Conservation (phyloP, 1,140 invertebrate genomes). For the Drosophila ohnishii region DNA sequence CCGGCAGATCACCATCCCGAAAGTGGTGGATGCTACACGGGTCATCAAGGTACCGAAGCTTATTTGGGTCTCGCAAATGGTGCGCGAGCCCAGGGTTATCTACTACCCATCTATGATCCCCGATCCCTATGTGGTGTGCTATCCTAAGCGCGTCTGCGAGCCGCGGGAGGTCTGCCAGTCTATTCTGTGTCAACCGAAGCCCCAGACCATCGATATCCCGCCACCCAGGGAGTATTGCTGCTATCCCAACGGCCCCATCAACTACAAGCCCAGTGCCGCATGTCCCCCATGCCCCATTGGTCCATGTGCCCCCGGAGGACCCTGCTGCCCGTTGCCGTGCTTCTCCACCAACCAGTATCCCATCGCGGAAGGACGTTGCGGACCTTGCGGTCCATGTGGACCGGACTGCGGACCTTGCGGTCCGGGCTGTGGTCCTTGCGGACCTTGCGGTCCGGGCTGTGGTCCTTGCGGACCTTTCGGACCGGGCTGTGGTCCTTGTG, state of each 20-base stretch:
- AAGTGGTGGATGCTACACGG: slow-evolving; percentile 73
- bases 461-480: slow-evolving; percentile 52
- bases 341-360: slow-evolving; percentile 74
- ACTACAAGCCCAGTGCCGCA: slow-evolving; percentile 72
- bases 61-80: slow-evolving; percentile 79
- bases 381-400: slow-evolving; percentile 73
- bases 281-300: slow-evolving; percentile 75
- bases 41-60: slow-evolving; percentile 76
- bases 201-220: slow-evolving; percentile 76
- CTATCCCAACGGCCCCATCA: slow-evolving; percentile 76
- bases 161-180: slow-evolving; percentile 76
- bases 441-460: slow-evolving; percentile 35
- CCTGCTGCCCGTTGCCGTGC: slow-evolving; percentile 66
- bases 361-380: slow-evolving; percentile 62
- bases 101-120: slow-evolving; percentile 79
- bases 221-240: slow-evolving; percentile 78
- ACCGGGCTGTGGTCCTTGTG: not conserved
- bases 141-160: slow-evolving; percentile 74
- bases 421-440: slow-evolving; percentile 1
- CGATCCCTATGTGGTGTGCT: slow-evolving; percentile 79
- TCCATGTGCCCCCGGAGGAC: slow-evolving; percentile 62
- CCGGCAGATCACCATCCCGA: slow-evolving; percentile 74
- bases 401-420: slow-evolving; percentile 46
- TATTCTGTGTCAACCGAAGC: slow-evolving; percentile 77
- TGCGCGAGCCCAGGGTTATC: slow-evolving; percentile 73